These are phyloP conservation scores for Pseudochirops cupreus DNA, from an alignment of 2,797 vertebrate genomes.

Conservation along the genomic window DNA sequence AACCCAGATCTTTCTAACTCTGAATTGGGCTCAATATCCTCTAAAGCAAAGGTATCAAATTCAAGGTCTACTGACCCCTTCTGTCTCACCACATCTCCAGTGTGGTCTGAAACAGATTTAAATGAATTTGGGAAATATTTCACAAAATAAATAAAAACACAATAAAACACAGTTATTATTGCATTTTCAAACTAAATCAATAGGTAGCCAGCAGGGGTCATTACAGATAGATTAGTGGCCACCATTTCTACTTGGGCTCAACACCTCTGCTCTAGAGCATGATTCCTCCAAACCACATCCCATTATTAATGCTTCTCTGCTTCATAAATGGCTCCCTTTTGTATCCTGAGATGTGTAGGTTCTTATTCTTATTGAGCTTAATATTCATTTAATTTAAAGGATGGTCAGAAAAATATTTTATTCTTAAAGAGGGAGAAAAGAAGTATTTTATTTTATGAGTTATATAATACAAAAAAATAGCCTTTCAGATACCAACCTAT, in stretches of 20 bases:
- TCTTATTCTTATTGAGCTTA: conserved; percentile 33
- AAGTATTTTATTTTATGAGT: conserved; percentile 54
- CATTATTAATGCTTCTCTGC: conserved; percentile 62
- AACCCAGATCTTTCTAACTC: background rate
- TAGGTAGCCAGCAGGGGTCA: background rate
- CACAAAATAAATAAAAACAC: background rate
- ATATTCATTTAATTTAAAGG: conserved; percentile 58
- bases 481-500: background rate
- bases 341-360: conserved; percentile 32
- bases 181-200: background rate
- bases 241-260: background rate
- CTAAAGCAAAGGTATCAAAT: background rate
- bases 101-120: background rate
- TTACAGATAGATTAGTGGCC: background rate
- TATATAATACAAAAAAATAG: conserved; percentile 36
- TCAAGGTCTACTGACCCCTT: background rate
- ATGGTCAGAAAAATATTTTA: conserved; percentile 56
- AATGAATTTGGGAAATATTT: background rate
- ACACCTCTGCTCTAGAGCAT: background rate
- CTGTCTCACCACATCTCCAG: background rate
- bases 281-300: conserved; percentile 42
- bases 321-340: conserved; percentile 59
- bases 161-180: background rate
- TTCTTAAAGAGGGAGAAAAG: conserved; percentile 42
- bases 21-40: background rate